Base-by-base conservation (phyloP, 2,797 vertebrate species). In the Chromobotia macracanthus region DNA sequence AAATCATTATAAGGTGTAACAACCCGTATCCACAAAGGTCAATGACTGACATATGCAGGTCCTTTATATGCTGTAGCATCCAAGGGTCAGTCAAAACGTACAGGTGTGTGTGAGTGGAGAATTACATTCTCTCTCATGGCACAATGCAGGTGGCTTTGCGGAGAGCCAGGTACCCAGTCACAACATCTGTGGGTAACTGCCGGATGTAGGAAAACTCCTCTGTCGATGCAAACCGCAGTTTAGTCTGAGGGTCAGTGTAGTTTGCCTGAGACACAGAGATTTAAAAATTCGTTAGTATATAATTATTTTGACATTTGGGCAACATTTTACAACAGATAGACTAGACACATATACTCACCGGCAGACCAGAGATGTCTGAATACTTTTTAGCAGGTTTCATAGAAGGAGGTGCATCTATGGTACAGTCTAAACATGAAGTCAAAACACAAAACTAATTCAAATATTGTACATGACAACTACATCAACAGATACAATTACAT, bases 161-260 rank as follows among this genome's bases (percentile, higher is more conserved):
- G 44, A 99, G 90, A 12, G 96, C 91, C 84, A 99, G 92, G 90
- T 99, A 99, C 82, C 98, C 97, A 0, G 95, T 94, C 71, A 99
- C 91, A 2, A 98, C 96, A 51, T 99, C 97, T 0, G 96, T 95
- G 12, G 98, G 97, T 72, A 99, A 95, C 87, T 96, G 96, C 71
- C 97, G 95, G 76, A 99, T 96, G 81, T 98, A 98, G 73, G 96
- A 94, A 87, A 99, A 99, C 90, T 99, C 98, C 81, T 99, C 97
- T 0, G 92, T 93, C 10, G 95, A 97, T 67, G 96, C 96, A 87
- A 97, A 99, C 51, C 96, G 92, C 53, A 99, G 91, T 89, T 99
- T 99, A 81, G 95, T 99, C 91, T 99, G 97, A 51, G 97, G 98
- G 87, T 99, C 98, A 13, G 96, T 99, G 88, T 99, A 99, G 91